A percentile compares a stretch with the other conserved stretches of the same genome.
phyloP scores from a whole-genome alignment of 37 sponge, comb jelly and placozoan species.

The Tethya wilhelma region DNA sequence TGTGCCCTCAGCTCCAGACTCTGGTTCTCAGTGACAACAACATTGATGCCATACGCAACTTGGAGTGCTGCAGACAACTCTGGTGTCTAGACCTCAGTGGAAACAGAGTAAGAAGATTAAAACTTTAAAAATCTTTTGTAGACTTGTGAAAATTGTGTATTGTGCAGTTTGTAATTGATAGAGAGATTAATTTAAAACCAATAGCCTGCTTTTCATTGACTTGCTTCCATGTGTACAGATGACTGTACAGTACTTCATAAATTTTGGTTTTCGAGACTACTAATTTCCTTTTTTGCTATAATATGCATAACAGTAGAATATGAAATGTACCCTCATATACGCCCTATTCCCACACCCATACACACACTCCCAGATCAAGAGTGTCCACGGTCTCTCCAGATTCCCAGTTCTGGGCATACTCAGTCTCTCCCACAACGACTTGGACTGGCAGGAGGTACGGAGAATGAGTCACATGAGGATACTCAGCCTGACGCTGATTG shows the following conservation, averaged over 20 bases:
- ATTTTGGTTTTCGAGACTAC: too few species aligned
- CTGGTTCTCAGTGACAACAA: slow-evolving; percentile 31
- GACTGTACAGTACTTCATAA: too few species aligned
- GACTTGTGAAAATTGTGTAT: too few species aligned
- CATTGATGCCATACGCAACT: slow-evolving; percentile 33
- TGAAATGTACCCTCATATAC: too few species aligned
- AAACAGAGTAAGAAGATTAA: slow-evolving; percentile 19
- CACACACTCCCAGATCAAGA: slow-evolving; percentile 39
- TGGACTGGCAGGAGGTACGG: slow-evolving; percentile 66
- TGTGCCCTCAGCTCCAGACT: slow-evolving; percentile 27
- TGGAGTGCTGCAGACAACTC: slow-evolving; percentile 56
- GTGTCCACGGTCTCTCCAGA: slow-evolving; percentile 40
- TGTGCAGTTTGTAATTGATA: too few species aligned
- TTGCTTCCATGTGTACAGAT: too few species aligned
- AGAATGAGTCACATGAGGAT: slow-evolving; percentile 47
- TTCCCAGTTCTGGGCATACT: slow-evolving; percentile 70
- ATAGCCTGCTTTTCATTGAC: too few species aligned
- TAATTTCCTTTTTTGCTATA: too few species aligned
- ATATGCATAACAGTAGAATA: too few species aligned
- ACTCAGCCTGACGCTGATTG: slow-evolving; percentile 47
- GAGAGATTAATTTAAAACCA: too few species aligned
- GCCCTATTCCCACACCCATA: neutral
- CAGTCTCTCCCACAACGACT: slow-evolving; percentile 39
- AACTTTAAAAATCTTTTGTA: too few species aligned
- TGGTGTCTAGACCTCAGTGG: slow-evolving; percentile 55